Conservation (phyloP, 2,113 vertebrate species). For the Bagarius yarrelli region DNA sequence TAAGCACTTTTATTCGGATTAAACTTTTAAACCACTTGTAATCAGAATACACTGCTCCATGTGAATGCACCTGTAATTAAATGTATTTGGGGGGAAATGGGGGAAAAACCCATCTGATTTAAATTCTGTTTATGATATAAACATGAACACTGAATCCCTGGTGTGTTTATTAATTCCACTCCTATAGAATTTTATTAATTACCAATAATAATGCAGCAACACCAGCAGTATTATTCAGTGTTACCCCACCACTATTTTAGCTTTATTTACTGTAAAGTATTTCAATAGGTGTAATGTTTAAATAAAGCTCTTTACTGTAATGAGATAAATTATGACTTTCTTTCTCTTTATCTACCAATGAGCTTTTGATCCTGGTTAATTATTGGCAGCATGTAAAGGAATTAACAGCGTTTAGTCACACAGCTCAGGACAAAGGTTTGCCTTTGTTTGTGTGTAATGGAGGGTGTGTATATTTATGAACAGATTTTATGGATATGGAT, state of each 20-base stretch:
- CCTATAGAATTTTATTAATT: not conserved
- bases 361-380: slow-evolving; percentile 70
- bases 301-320: not conserved
- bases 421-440: slow-evolving; percentile 66
- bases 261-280: not conserved
- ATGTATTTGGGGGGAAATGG: too few relatives aligned
- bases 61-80: too few relatives aligned
- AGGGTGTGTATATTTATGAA: slow-evolving; percentile 17
- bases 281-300: not conserved
- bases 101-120: not conserved
- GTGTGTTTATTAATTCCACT: slow-evolving; percentile 1
- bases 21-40: too few relatives aligned
- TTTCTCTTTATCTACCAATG: slow-evolving; percentile 29
- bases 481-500: not conserved
- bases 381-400: slow-evolving; percentile 76
- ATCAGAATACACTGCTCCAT: too few relatives aligned
- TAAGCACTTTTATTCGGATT: too few relatives aligned
- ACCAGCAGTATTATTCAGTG: not conserved
- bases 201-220: not conserved
- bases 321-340: not conserved
- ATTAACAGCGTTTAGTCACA: slow-evolving; percentile 61
- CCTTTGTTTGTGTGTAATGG: slow-evolving; percentile 20
- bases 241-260: not conserved
- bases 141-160: not conserved
- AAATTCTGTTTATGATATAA: not conserved